Base-by-base conservation (phyloP, 2,113 vertebrate genomes). In the Cyprinodon brontotheroides region DNA sequence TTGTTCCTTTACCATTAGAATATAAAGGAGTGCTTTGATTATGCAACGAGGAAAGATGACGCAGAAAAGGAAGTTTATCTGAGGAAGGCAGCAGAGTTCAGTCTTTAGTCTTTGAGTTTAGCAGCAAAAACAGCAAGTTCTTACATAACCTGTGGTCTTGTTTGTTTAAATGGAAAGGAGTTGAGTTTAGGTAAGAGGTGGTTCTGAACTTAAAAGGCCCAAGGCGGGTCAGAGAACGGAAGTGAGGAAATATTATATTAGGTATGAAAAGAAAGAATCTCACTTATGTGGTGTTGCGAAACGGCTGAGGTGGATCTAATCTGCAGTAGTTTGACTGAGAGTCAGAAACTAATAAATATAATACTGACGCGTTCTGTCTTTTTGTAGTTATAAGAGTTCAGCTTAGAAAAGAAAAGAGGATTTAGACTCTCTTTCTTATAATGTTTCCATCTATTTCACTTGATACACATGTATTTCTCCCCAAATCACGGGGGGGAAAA, bases 1-100 rank as follows among this genome's bases (percentile, higher is more conserved):
- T 37, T 73, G n/a, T 65, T 88, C 87, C 73, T 88, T 45, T 68
- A 65, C 81, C 83, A 84, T 91, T 81, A 90, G 65, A 64, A 77
- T 41, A 7, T 65, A 69, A 61, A 74, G 75, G 45, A 75, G 59
- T 41, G 9, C 38, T 11, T 48, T 61, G 66, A 68, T 67, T 65
- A 62, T 20, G 45, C 80, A 81, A 83, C 76, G 61, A 78, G 61
- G 69, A 41, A 75, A 61, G 39, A 37, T n/a, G 48, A 65, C 45
- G 66, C 29, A 65, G 74, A 68, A 85, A 39, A 38, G 38, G 63
- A 43, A 20, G 53, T 53, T 74, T 38, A 71, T 74, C 59, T 41
- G 22, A 47, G 45, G 41, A 20, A 61, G 14, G 15, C 17, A 53
- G 50, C 50, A 57, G 17, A 57, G 9, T 20, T 7, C 50, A 57